phyloP scores from a whole-genome alignment of 2,797 vertebrate species.

The Mus spretus region DNA sequence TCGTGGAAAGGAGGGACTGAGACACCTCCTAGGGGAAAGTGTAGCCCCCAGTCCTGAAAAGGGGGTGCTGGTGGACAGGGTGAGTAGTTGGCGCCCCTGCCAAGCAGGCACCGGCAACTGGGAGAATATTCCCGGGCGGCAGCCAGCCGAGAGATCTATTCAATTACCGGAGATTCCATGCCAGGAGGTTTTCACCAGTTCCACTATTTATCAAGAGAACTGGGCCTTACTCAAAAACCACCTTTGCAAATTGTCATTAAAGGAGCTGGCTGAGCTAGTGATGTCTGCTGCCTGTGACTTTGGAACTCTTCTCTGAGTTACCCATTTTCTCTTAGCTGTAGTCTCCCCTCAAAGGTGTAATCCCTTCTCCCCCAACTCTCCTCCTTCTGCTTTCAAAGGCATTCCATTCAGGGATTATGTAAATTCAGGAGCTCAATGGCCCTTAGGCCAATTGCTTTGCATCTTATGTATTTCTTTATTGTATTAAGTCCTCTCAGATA shows the following conservation, averaged over 20 bases:
- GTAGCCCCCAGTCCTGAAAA: not conserved
- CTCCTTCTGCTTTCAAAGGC: not conserved
- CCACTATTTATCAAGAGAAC: slow-evolving; percentile 57
- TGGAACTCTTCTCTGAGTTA: not conserved
- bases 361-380: not conserved
- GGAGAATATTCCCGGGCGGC: not conserved
- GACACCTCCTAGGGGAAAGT: not conserved
- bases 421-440: not conserved
- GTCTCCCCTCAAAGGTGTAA: not conserved
- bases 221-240: slow-evolving; percentile 47
- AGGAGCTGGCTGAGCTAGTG: not conserved
- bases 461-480: not conserved
- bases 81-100: slow-evolving; percentile 11
- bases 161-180: slow-evolving; percentile 48
- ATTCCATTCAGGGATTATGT: not conserved
- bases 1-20: slow-evolving; percentile 4
- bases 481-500: not conserved
- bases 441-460: not conserved
- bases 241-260: slow-evolving; percentile 58
- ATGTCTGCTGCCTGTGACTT: not conserved
- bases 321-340: not conserved
- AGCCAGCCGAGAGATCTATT: slow-evolving; percentile 66
- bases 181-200: slow-evolving; percentile 70
- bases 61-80: not conserved
- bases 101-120: not conserved